Evolutionary conservation across 2,888 invertebrate species (phyloP).

Genomic region (Yponomeuta evonymella): DNA sequence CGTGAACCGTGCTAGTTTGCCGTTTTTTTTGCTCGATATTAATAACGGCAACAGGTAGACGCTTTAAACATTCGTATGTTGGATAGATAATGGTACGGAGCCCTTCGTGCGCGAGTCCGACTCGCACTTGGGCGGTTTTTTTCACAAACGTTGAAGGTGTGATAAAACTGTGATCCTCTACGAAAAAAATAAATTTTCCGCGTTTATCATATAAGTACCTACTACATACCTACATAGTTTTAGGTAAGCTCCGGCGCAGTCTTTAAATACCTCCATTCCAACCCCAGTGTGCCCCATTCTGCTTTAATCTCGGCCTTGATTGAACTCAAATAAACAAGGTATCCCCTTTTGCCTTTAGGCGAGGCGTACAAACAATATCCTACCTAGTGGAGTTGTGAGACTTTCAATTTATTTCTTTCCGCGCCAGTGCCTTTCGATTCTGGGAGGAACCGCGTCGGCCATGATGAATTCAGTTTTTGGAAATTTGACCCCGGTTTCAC

Average conservation of each 20-base stretch:
- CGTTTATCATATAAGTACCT: background rate
- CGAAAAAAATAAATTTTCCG: background rate
- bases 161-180: no score
- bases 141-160: no score
- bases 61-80: no score
- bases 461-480: no score
- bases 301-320: slow-evolving; percentile 44
- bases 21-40: no score
- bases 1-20: no score
- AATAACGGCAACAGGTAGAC: no score
- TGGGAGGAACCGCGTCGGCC: no score
- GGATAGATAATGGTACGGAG: no score
- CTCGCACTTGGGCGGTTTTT: no score
- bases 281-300: slow-evolving; percentile 23
- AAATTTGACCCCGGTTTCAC: no score
- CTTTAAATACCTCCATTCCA: background rate
- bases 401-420: slow-evolving; percentile 3
- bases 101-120: no score
- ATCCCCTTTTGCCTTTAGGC: slow-evolving; percentile 18
- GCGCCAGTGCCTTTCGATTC: background rate
- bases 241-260: background rate
- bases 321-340: slow-evolving; percentile 49
- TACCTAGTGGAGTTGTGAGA: background rate
- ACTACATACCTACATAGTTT: background rate
- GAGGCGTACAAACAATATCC: slow-evolving; percentile 29